A percentile compares a stretch with the other conserved stretches of the same genome.
Evolutionary conservation across 2,113 vertebrate genomes (phyloP).

Genomic region (Petrocephalus microphthalmus): DNA sequence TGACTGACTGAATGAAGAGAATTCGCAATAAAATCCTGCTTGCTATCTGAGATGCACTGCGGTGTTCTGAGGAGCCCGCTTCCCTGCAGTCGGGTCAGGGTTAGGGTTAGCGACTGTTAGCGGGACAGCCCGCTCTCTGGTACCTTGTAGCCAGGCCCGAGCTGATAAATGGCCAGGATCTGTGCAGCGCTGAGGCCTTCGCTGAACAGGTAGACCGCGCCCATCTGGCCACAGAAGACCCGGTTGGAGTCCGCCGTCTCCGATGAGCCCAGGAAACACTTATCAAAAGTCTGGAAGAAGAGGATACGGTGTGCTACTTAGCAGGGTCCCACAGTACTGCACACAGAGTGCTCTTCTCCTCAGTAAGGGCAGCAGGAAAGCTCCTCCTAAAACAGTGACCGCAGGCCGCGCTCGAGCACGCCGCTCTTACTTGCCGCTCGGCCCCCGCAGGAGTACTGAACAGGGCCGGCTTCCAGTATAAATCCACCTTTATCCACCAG

Average conservation of each 20-base stretch:
- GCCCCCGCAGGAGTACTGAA: neutral
- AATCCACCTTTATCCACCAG: neutral
- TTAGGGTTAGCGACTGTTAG: neutral
- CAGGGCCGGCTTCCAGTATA: neutral
- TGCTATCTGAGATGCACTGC: no score
- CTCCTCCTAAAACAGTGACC: neutral
- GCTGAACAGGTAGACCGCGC: conserved; percentile 90
- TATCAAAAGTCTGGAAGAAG: conserved; percentile 87
- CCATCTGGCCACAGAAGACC: conserved; percentile 97
- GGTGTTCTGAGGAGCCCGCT: no score
- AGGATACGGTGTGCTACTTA: neutral
- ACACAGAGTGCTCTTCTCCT: neutral
- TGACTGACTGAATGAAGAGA: no score
- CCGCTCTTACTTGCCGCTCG: no score
- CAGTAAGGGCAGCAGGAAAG: neutral
- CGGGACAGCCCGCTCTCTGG: neutral
- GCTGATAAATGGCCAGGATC: conserved; percentile 93
- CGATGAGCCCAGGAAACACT: conserved; percentile 95
- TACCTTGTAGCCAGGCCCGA: conserved; percentile 95
- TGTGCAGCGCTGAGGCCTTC: conserved; percentile 94
- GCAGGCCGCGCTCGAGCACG: neutral
- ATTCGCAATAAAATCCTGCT: no score
- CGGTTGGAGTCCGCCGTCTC: conserved; percentile 92
- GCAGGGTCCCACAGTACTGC: neutral
- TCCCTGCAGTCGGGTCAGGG: neutral